Evolutionary conservation across 1,140 invertebrate genomes (phyloP), one percentile per base, ranked within the genome.

Genomic region (Drosophila navojoa): DNA sequence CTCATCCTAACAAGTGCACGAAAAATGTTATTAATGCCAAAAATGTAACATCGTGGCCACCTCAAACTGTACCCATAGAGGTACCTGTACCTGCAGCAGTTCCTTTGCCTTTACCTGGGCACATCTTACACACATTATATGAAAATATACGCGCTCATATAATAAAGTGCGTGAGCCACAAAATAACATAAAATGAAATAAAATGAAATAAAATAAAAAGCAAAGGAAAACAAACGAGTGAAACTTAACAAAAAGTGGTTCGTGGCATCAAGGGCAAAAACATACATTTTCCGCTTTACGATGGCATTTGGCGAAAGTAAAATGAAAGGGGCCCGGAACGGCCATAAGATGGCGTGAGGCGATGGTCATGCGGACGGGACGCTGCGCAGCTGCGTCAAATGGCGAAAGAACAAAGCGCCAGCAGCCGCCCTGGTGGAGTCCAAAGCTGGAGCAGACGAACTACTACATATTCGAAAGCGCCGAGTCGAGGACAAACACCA

Each of bases 231-330:
- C 49, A 68, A 68, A 68, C 63, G 64, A 72, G 54, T 40, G 32
- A 60, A 72, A 72, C 70, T 68, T 60, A 72, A 72, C 70, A 72
- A 72, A 72, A 72, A 72, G 62, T 52, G 63, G 47, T 72, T 59
- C 63, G 15, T 60, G 70, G 70, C 42, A 71, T 71, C 71, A 69
- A 73, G 71, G 59, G 71, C 52, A 71, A 78, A 66, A 71, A 68
- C 73, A 79, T 70, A 79, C 73, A 72, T 79, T 76, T 79, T 76
- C 52, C 73, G 73, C 69, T 79, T 79, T 76, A 79, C 73, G 74
- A 76, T 76, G 64, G 71, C 63, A 72, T 72, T 72, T 72, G 63
- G 63, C 64, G 64, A 72, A 68, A 72, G 70, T 72, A 68, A 68
- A 72, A 68, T 47, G 63, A 72, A 72, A 72, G 49, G 67, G 61